Evolutionary conservation across 2,113 vertebrate species (phyloP), one percentile per base, ranked within the genome.

Genomic region (Amphilophus citrinellus): DNA sequence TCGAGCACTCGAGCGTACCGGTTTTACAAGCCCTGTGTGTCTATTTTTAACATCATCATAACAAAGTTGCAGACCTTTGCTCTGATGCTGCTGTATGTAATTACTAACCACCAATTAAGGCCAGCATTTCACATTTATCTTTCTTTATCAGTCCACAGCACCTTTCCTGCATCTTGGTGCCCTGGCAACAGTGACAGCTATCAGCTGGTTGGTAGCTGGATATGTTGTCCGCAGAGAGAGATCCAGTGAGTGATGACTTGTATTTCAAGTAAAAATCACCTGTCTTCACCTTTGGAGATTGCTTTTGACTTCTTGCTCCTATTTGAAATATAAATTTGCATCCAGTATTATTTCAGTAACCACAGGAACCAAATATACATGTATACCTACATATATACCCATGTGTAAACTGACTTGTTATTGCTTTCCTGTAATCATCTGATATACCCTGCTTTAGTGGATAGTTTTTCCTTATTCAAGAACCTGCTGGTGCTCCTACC

Each of bases 151-250:
- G 98, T 97, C 97, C 83, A 99, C 97, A 17, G 98, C 97, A 6
- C 98, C 98, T 0, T 98, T 99, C 90, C 94, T 99, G 92, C 98
- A 99, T 79, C 92, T 99, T 20, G 98, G 97, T 58, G 98, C 97
- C 14, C 95, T 99, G 62, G 95, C 82, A 0, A 96, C 94, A 0
- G 66, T 98, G 89, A 99, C 98, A 0, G 95, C 95, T 0, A 87
- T 99, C 84, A 97, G 97, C n/a, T 99, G 98, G 98, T 93, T 99
- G 30, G 92, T 99, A 20, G 97, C 98, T 0, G 96, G 96, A 32
- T 97, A 97, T 80, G 98, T 98, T 58, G 96, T 97, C 77, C 96
- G 97, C 2, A 94, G 90, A 17, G 97, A 98, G 85, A 96, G 96
- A 93, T 95, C 96, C 84, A 97, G 98, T 99, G 94, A 97, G 98